A percentile compares a stretch with the other conserved stretches of the same genome.
These are phyloP conservation scores for Aegotheles bennettii DNA, from an alignment of 2,113 vertebrate species.

Conservation along the genomic window DNA sequence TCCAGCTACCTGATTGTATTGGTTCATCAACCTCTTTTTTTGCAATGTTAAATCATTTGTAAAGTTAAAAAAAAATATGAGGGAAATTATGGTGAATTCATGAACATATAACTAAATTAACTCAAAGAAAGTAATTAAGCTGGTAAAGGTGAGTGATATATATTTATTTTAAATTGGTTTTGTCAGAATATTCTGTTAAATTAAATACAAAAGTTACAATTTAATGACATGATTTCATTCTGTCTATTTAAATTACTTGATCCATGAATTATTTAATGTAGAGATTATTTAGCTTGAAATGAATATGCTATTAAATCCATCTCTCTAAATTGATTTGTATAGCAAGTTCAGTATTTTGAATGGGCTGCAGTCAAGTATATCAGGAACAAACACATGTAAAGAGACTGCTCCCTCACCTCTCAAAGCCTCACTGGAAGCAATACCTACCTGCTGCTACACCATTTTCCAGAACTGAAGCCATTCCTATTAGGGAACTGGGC, in stretches of 20 bases:
- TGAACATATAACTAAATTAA: neutral
- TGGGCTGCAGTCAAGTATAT: neutral
- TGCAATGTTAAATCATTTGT: conserved; percentile 3
- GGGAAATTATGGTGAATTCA: neutral
- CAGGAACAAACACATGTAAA: neutral
- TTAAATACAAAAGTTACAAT: neutral
- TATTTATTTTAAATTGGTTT: conserved; percentile 9
- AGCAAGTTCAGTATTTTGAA: neutral
- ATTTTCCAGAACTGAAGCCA: neutral
- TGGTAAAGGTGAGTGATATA: neutral
- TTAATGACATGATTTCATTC: neutral
- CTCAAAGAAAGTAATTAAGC: neutral
- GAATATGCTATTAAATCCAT: neutral
- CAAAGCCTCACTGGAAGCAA: neutral
- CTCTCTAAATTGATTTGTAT: neutral
- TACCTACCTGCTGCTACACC: neutral
- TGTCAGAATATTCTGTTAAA: conserved; percentile 5
- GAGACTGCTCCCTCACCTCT: neutral
- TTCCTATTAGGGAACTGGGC: neutral
- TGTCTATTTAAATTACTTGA: neutral
- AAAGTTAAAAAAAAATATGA: neutral
- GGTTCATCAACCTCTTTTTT: neutral
- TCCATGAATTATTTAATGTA: conserved; percentile 23
- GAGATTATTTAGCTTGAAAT: conserved; percentile 14
- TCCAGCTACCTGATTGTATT: neutral